These are phyloP conservation scores for Theonella swinhoei DNA, from an alignment of 37 sponge, comb jelly and placozoan species.

Conservation along the genomic window DNA sequence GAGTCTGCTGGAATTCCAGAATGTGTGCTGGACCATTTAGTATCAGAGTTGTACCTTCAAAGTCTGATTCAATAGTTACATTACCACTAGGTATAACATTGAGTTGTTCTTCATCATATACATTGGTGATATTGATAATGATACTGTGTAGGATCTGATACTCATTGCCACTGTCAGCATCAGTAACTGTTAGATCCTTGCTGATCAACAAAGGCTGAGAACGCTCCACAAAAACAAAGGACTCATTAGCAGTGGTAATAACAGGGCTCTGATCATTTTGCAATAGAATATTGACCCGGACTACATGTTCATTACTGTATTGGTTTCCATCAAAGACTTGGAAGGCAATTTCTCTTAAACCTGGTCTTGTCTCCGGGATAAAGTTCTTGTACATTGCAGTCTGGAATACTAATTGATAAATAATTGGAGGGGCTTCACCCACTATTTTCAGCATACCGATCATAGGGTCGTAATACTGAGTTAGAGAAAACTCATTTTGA, in stretches of 20 bases:
- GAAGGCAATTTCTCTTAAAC: conserved; percentile 39
- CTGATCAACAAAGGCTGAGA: conserved; percentile 44
- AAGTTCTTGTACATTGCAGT: conserved; percentile 71
- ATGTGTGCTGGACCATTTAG: conserved; percentile 79
- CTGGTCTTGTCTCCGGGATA: conserved; percentile 71
- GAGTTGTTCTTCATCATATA: conserved; percentile 53
- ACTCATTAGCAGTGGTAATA: conserved; percentile 40
- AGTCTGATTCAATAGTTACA: conserved; percentile 37
- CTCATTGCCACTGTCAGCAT: conserved; percentile 75
- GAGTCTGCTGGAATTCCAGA: conserved; percentile 63
- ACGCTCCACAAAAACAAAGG: conserved; percentile 68
- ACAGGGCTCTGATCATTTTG: conserved; percentile 74
- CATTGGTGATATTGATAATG: conserved; percentile 63
- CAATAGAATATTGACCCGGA: conserved; percentile 51
- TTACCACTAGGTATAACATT: conserved; percentile 17
- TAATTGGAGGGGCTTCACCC: conserved; percentile 58
- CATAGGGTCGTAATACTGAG: conserved; percentile 42
- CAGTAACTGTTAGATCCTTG: conserved; percentile 45
- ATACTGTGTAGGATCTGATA: conserved; percentile 15
- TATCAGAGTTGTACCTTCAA: conserved; percentile 24
- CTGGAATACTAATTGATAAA: conserved; percentile 57
- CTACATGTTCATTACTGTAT: conserved; percentile 49
- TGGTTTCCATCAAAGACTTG: conserved; percentile 76
- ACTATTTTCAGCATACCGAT: conserved; percentile 52
- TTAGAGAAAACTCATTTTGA: not conserved